phyloP scores from a whole-genome alignment of 2,888 invertebrate genomes.

The Strigamia maritima region DNA sequence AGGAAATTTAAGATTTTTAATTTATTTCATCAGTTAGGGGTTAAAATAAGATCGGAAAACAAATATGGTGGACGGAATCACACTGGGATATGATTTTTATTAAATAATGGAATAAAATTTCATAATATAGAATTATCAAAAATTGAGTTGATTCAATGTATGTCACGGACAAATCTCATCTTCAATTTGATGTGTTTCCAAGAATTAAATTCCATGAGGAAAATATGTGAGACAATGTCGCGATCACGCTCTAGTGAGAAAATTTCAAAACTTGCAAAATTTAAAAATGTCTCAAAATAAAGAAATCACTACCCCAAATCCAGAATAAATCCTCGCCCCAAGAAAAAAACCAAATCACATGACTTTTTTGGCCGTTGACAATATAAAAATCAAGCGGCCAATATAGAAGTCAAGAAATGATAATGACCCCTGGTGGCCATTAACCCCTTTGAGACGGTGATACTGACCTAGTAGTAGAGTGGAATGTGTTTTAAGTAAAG shows the following conservation, averaged over 20 bases:
- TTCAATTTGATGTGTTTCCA: not conserved
- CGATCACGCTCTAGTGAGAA: not conserved
- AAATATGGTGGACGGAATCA: too few species aligned
- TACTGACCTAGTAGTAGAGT: conserved; percentile 22
- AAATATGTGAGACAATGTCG: not conserved
- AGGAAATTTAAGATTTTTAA: too few species aligned
- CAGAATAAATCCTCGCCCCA: too few species aligned
- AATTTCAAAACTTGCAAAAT: not conserved
- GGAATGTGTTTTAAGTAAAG: conserved; percentile 18
- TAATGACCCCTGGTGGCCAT: conserved; percentile 20
- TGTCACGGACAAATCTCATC: conserved; percentile 5
- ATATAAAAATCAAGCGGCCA: not conserved
- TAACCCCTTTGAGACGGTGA: conserved; percentile 21
- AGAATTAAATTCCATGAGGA: not conserved
- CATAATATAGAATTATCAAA: too few species aligned
- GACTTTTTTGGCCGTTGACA: too few species aligned
- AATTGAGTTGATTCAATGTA: not conserved
- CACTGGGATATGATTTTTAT: too few species aligned
- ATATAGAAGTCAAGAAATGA: not conserved
- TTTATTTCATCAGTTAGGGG: too few species aligned
- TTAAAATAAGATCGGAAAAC: too few species aligned
- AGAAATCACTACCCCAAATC: too few species aligned
- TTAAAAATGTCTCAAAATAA: too few species aligned
- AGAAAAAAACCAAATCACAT: too few species aligned
- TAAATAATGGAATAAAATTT: too few species aligned